Evolutionary conservation across 2,797 vertebrate genomes (phyloP), one percentile per base, ranked within the genome.

Genomic region (Sebastolobus altivelis): DNA sequence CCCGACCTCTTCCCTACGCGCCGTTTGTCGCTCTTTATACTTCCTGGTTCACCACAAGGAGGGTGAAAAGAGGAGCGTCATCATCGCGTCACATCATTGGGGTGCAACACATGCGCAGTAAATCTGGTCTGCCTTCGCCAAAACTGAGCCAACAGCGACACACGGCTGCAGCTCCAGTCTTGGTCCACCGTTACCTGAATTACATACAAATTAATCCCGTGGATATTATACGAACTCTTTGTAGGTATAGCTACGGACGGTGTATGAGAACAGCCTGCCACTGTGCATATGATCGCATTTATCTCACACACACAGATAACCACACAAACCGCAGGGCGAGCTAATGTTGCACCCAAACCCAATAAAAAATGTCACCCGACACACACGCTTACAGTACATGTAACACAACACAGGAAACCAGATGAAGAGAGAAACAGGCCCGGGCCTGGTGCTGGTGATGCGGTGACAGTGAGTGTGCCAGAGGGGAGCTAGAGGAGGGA

Each of bases 401-500:
- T 31, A 79, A 79, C 63, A 70, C 38, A 80, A 62, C 65, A 74
- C 56, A 73, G 54, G 68, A 65, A 82, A 75, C 61, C 52, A 70
- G 61, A 68, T 29, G 65, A 84, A 61, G 74, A 37, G 37, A 71
- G 66, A 78, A 77, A 70, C 72, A 62, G 79, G 46, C 54, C 37
- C 25, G 14, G 62, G 38, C 70, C 67, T 40, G 61, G 77, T 70
- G 66, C 58, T 14, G 81, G 75, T 59, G 83, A 79, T 60, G 65
- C 2, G 18, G 68, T 65, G 81, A 79, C 25, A 13, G 25, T 25
- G 72, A 79, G 76, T 68, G 46, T 49, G 87, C 85, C 81, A 83
- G 79, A 79, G 80, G 82, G 82, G 52, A 79, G 71, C 63, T 31
- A 49, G 63, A 83, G 65, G 55, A 76, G 62, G 70, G 16, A 69